phyloP scores from a whole-genome alignment of 2,113 vertebrate genomes.

The Procavia capensis region DNA sequence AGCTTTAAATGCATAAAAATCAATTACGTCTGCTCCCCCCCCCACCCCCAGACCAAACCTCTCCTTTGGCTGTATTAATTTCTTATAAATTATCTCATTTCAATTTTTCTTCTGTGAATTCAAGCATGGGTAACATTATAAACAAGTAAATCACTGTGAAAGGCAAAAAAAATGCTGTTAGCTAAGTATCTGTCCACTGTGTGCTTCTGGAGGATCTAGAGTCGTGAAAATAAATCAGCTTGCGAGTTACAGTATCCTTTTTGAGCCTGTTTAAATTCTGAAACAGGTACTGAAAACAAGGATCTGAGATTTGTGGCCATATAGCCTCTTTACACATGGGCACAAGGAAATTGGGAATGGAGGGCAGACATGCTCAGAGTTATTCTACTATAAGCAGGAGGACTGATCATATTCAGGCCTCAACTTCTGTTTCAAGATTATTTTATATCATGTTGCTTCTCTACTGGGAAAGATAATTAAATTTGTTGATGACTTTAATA shows the following conservation, averaged over 20 bases:
- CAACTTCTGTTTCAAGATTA: not conserved
- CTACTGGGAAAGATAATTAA: not conserved
- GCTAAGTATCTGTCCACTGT: constrained; percentile 70
- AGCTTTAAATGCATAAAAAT: not conserved
- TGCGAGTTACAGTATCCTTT: not conserved
- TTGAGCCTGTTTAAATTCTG: not conserved
- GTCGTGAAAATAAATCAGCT: not conserved
- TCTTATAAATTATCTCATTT: constrained; percentile 52
- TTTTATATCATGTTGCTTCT: not conserved
- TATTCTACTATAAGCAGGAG: not conserved
- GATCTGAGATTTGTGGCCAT: not conserved
- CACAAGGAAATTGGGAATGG: not conserved
- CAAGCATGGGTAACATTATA: constrained; percentile 27
- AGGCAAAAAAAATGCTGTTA: constrained; percentile 55
- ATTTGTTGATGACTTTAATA: not conserved
- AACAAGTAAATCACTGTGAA: constrained; percentile 51
- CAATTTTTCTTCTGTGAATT: not conserved
- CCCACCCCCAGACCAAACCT: not conserved
- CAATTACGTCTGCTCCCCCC: not conserved
- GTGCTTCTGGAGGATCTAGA: constrained; percentile 61
- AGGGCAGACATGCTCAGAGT: not conserved
- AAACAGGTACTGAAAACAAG: not conserved
- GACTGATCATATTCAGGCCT: not conserved
- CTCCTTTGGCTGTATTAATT: constrained; percentile 36
- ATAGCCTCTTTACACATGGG: not conserved